Percentiles rank a stretch among this genome's conserved stretches.
Conservation (phyloP, 2,888 invertebrate genomes). For the Mycalesis mineus region DNA sequence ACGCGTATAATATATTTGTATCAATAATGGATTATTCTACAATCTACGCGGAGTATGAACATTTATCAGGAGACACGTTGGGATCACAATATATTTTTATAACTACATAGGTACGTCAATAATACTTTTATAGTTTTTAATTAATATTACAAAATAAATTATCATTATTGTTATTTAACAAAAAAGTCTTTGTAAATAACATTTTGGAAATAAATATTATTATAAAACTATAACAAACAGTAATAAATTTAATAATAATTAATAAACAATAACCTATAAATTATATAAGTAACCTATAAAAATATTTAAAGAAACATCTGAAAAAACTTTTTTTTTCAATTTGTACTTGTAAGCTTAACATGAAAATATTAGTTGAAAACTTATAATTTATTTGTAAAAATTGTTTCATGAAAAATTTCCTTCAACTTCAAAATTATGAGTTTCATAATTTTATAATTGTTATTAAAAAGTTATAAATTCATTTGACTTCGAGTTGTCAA, state of each 20-base stretch:
- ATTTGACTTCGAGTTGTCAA: conserved; percentile 11
- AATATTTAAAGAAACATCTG: no score
- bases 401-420: no score
- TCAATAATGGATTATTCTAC: conserved; percentile 21
- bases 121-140: conserved; percentile 21
- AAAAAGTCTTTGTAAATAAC: background rate
- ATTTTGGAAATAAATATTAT: background rate
- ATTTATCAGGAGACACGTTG: conserved; percentile 50
- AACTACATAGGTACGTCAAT: conserved; percentile 17
- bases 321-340: no score
- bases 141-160: background rate
- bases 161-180: background rate
- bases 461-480: conserved; percentile 1
- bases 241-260: no score
- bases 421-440: background rate
- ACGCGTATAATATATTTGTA: conserved; percentile 8
- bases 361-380: no score
- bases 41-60: conserved; percentile 35
- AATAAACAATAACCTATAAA: no score
- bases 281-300: no score
- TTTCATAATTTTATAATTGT: background rate
- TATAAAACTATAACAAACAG: no score
- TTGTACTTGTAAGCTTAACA: no score
- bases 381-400: no score
- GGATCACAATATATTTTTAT: conserved; percentile 49